Evolutionary conservation across 2,888 invertebrate genomes (phyloP), one percentile per base, ranked within the genome.

Genomic region (Ecdyonurus torrentis): DNA sequence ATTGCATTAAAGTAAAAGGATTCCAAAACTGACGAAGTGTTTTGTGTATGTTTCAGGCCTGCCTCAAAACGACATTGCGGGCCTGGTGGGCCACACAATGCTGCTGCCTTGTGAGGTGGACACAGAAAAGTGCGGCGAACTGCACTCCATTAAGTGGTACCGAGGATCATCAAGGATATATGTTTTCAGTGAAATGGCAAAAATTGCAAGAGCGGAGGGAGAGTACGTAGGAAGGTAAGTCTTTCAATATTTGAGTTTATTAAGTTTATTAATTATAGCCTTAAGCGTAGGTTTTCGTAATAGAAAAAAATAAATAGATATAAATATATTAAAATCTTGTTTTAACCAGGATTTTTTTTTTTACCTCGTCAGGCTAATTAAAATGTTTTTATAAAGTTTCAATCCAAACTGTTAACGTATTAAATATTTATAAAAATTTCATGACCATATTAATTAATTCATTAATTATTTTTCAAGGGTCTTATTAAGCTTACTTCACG

Each of bases 101-200:
- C 78, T 79, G n/a, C 78, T 90, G 53, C 84, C 84, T 1, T 89
- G 89, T 71, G 79, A 82, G 20, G 82, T 89, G 67, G 86, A 87
- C 70, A 72, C 71, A 61, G 71, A 81, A n/a, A 81, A 83, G 25
- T 90, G 90, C 71, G 87, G 87, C 0, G 84, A 83, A 67, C 82
- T 89, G 71, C 89, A 90, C 77, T 87, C 86, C 75, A 86, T 90
- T 73, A 89, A 89, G 73, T 90, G 89, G 89, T 89, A 89, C 76
- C 83, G 86, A 68, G 85, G 83, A 1, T 82, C 85, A 64, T 78
- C 81, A 59, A 74, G 89, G 63, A 86, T 89, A 64, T 88, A 86
- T 75, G 86, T 89, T 68, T 87, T 85, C 77, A 87, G 87, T 66
- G 84, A 86, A 66, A 79, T 82, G 5, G 81, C 82, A 1, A 79